A percentile compares a stretch with the other conserved stretches of the same genome.
Evolutionary conservation across 2,113 vertebrate genomes (phyloP).

Genomic region (Edolisoma coerulescens): DNA sequence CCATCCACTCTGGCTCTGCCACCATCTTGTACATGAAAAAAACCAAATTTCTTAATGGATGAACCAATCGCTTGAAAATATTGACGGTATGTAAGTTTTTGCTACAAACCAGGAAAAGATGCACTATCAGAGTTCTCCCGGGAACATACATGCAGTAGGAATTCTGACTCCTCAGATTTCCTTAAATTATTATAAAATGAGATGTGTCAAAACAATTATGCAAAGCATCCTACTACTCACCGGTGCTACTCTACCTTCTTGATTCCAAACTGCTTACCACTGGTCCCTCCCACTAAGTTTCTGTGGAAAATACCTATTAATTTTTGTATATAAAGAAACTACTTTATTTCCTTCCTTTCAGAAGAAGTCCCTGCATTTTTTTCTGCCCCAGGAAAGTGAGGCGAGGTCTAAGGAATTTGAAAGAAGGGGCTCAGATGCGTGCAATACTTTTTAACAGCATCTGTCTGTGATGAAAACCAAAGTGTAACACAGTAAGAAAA

Average conservation of each 20-base stretch:
- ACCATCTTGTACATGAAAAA: background rate
- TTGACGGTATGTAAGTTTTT: background rate
- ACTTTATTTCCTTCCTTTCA: background rate
- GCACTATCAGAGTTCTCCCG: background rate
- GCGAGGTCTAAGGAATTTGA: background rate
- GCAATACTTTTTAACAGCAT: background rate
- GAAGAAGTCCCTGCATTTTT: background rate
- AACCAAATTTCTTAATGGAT: background rate
- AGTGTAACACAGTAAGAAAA: background rate
- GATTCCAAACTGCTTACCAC: background rate
- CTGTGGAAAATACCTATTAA: background rate
- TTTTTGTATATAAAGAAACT: background rate
- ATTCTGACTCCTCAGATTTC: background rate
- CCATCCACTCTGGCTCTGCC: background rate
- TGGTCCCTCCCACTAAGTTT: background rate
- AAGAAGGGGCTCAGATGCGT: background rate
- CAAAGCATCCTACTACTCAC: background rate
- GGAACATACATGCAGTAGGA: background rate
- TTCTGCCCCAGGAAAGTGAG: background rate
- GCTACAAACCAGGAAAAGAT: background rate
- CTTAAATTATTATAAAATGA: background rate
- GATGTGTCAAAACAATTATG: background rate
- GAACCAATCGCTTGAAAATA: background rate
- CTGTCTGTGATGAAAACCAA: background rate
- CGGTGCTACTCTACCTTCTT: background rate